A percentile compares a stretch with the other conserved stretches of the same genome.
These are phyloP conservation scores for Bombyx huttoni DNA, from an alignment of 2,888 invertebrate species.

Conservation along the genomic window DNA sequence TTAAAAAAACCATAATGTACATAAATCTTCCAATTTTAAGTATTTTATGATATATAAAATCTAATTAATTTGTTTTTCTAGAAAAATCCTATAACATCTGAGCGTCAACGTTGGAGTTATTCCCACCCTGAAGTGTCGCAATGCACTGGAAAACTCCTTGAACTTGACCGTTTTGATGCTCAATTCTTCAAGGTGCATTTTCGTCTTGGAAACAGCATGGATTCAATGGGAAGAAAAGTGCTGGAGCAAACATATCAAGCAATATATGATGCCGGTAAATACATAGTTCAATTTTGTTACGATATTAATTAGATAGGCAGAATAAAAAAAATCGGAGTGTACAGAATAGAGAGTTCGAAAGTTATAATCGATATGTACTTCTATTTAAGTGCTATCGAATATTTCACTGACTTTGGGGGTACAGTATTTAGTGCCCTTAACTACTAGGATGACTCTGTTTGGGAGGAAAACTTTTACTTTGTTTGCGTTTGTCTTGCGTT, in stretches of 20 bases:
- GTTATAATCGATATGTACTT: no score
- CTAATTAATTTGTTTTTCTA: not conserved
- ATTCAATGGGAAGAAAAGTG: constrained; percentile 23
- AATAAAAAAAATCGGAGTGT: not conserved
- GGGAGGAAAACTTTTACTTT: no score
- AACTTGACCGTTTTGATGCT: constrained; percentile 73
- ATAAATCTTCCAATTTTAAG: not conserved
- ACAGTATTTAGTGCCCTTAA: no score
- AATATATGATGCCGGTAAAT: constrained; percentile 26
- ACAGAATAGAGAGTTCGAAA: no score
- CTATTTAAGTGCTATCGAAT: no score
- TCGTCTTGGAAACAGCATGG: constrained; percentile 16
- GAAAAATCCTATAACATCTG: constrained; percentile 44
- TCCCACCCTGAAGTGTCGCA: constrained; percentile 57
- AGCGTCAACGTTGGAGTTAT: constrained; percentile 45
- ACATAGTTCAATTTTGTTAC: not conserved
- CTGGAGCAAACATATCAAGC: constrained; percentile 29
- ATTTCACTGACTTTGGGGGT: no score
- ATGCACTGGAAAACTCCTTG: constrained; percentile 73
- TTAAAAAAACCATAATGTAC: no score
- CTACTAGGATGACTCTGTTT: no score
- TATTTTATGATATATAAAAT: not conserved
- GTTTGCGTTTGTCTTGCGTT: no score
- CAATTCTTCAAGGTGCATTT: constrained; percentile 77
- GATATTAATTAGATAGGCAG: not conserved